Evolutionary conservation across 2,797 vertebrate genomes (phyloP), one percentile per base, ranked within the genome.

Genomic region (Parotocinclus haroldoi): DNA sequence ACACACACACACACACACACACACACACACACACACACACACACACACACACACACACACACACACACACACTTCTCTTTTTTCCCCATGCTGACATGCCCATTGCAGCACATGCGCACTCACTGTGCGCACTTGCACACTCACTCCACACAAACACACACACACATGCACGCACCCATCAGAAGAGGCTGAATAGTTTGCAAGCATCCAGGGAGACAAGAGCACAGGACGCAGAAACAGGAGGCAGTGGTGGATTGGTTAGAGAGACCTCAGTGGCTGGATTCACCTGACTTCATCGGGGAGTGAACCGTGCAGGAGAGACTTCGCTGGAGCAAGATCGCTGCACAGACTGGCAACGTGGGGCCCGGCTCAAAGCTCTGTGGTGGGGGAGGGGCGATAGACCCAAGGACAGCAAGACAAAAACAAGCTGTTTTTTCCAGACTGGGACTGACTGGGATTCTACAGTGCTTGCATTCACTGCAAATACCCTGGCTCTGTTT

Each of bases 171-270:
- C 81, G 79, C 86, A 82, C 81, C 85, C 84, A 81, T 85, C 85
- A 87, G 87, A 87, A 67, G 83, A 76, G 84, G 82, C 85, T 89
- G 88, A 90, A 89, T 87, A 88, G 89, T 87, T 89, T 87, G 88
- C 86, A 75, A 84, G 85, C 87, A 88, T 87, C 86, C 85, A 82
- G 85, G 82, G 87, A 86, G 84, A 87, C 85, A 79, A 16, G 86
- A 81, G 80, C 38, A 19, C 13, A 13, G 58, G 61, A 39, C 11
- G 49, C n/a, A 56, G 59, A 49, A 63, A 57, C 51, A 58, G 53
- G 42, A 62, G 57, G 51, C 39, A 81, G 84, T 81, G 80, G 77
- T 78, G 84, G 81, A 81, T 52, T 71, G 74, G 79, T 80, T 82
- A 82, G 75, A 69, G 42, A 81, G 82, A 73, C 78, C 14, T 75